Evolutionary conservation across 23 tunicate genomes (phyloP), one percentile per base, ranked within the genome.

Genomic region (Ascidia mentula): DNA sequence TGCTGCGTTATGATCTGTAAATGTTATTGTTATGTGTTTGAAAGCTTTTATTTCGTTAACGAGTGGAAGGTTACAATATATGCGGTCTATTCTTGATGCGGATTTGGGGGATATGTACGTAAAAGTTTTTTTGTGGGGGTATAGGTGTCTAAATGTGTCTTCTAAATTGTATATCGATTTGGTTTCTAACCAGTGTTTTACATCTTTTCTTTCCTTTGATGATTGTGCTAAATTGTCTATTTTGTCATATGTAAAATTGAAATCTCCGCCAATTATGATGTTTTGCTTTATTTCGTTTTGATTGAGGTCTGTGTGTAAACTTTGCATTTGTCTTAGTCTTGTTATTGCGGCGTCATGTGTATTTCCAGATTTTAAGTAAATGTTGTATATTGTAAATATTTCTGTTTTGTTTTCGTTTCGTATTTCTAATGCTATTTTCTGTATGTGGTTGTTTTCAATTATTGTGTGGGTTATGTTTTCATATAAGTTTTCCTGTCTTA

Each of bases 31-130:
- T 37, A 8, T 60, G 24, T 79, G 46, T 28, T 24, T 34, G 8
- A 18, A 1, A 6, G 40, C 38, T 32, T 6, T 37, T 36, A 74
- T 17, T 26, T 3, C 22, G 18, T 37, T 26, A 3, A 38, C 28
- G 20, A 59, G 6, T 31, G 60, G 24, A 32, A n/a, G 13, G n/a
- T 59, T 60, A 31, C 7, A 18, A 59, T 79, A 79, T 32, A 79
- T 59, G 1, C 82, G 6, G 40, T 79, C 73, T 8, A 79, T 79
- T 31, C 82, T 24, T 0, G 70, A 38, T 31, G 73, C 20, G 35
- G 72, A 17, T 6, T 46, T 28, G 34, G 36, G 26, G 17, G 82
- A 28, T 3, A 59, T 78, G 28, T 72, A n/a, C 6, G 82, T 78
- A 59, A 18, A 78, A 3, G 28, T 38, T 78, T 18, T 78, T 46